These are phyloP conservation scores for Phaonia tiefii DNA, from an alignment of 2,888 invertebrate genomes.

Conservation along the genomic window DNA sequence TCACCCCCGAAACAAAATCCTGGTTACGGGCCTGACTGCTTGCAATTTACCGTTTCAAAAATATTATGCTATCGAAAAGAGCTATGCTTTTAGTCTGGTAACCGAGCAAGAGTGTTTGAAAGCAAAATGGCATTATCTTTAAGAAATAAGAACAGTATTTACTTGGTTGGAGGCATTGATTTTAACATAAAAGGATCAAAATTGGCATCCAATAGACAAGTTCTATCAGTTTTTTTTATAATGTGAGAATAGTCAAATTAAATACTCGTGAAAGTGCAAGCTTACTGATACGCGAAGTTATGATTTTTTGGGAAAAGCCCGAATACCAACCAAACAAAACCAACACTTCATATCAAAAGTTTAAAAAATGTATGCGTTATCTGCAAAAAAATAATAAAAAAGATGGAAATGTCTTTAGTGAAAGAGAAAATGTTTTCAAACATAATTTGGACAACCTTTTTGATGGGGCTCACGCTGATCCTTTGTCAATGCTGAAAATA, in stretches of 20 bases:
- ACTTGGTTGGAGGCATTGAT: background rate
- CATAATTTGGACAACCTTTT: background rate
- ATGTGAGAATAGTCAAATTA: constrained; percentile 20
- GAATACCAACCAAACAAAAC: no score
- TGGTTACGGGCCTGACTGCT: no score
- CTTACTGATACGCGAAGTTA: constrained; percentile 22
- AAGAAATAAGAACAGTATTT: background rate
- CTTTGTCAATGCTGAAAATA: background rate
- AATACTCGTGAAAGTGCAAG: background rate
- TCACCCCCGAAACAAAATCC: no score
- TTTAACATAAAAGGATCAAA: constrained; percentile 3
- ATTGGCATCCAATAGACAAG: constrained; percentile 9
- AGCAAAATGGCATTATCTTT: no score
- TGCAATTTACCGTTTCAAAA: no score
- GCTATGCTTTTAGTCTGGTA: no score
- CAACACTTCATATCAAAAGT: constrained; percentile 2
- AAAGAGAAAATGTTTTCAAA: constrained; percentile 13
- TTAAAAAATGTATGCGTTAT: constrained; percentile 2
- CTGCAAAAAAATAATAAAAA: background rate
- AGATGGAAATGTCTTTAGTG: background rate
- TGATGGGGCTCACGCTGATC: constrained; percentile 1
- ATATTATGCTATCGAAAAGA: no score
- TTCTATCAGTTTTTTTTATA: background rate
- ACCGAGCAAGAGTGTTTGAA: no score
- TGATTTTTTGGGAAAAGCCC: no score